Conservation (phyloP, 2,113 vertebrate genomes). For the Pampusana beccarii region DNA sequence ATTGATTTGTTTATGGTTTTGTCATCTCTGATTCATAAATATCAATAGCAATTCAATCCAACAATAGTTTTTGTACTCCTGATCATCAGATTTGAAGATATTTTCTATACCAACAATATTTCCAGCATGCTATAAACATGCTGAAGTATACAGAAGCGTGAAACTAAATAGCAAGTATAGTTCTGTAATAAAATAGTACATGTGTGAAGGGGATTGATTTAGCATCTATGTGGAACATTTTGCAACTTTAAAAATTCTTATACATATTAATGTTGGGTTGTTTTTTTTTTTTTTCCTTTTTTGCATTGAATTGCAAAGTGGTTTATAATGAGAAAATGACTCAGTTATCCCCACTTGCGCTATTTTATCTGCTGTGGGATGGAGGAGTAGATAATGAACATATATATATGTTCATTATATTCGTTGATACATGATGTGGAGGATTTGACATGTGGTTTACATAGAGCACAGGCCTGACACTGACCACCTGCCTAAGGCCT, state of each 20-base stretch:
- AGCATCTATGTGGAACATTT: not conserved
- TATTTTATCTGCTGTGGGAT: conserved; percentile 43
- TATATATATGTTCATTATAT: not conserved
- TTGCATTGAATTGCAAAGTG: conserved; percentile 58
- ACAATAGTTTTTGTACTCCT: not conserved
- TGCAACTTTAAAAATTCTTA: conserved; percentile 30
- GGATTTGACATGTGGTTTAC: not conserved
- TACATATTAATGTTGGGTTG: conserved; percentile 35
- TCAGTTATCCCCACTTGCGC: conserved; percentile 43
- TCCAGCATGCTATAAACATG: not conserved
- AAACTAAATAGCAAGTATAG: not conserved
- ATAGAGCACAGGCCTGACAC: not conserved
- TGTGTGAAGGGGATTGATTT: conserved; percentile 17
- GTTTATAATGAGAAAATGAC: conserved; percentile 64
- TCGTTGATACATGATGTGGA: not conserved
- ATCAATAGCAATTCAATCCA: not conserved
- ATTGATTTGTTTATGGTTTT: not conserved
- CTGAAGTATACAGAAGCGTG: not conserved
- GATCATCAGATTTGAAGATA: not conserved
- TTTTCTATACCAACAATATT: not conserved
- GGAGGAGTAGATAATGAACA: conserved; percentile 5
- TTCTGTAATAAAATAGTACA: not conserved
- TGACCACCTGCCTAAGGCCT: conserved; percentile 15
- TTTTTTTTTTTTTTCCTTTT: not conserved
- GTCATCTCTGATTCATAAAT: not conserved